phyloP scores from a whole-genome alignment of 2,113 vertebrate genomes.

The Eclectus roratus region DNA sequence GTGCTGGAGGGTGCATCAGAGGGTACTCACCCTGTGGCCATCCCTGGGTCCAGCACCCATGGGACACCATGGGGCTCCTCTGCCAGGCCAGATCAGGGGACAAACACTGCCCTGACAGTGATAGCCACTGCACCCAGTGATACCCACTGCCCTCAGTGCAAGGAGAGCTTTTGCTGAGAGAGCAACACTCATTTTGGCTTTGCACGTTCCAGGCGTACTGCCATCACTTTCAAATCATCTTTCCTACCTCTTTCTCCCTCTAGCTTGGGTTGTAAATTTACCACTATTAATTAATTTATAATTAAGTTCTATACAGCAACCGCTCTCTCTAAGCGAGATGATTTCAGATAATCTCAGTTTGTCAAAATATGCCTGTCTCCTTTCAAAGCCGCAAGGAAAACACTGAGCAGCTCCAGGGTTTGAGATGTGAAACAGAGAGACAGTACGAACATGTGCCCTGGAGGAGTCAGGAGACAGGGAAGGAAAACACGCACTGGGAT shows the following conservation, averaged over 20 bases:
- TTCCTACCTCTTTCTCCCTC: neutral
- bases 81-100: neutral
- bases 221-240: neutral
- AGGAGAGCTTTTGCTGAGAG: neutral
- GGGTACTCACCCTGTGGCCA: neutral
- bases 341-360: slow-evolving; percentile 15
- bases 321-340: neutral
- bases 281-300: slow-evolving; percentile 44
- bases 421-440: neutral
- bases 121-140: rapidly evolving
- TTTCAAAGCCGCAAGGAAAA: neutral
- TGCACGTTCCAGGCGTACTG: rapidly evolving
- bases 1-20: neutral
- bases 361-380: slow-evolving; percentile 43
- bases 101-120: neutral
- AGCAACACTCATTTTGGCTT: neutral
- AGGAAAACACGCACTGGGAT: neutral
- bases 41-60: neutral
- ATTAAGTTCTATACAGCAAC: slow-evolving; percentile 14
- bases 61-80: neutral
- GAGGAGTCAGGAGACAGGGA: neutral
- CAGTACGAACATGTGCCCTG: neutral
- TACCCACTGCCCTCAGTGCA: rapidly evolving
- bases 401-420: neutral
- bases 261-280: neutral